phyloP scores from a whole-genome alignment of 2,113 vertebrate genomes.

The Myotis lucifugus region DNA sequence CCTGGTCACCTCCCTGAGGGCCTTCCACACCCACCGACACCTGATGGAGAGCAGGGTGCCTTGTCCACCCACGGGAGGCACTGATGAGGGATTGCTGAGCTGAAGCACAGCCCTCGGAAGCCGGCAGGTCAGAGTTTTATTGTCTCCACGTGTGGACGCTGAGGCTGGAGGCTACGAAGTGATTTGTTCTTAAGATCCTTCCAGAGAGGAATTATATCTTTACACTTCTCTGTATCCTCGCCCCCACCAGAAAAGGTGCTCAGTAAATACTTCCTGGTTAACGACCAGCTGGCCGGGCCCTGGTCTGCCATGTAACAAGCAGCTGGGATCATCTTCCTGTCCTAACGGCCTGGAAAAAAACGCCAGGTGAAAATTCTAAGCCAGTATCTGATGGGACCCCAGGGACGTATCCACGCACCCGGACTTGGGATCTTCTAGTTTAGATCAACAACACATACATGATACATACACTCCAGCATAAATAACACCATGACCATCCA shows the following conservation, averaged over 20 bases:
- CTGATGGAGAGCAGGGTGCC: no score
- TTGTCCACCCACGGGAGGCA: background rate
- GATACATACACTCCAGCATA: background rate
- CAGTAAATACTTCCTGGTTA: background rate
- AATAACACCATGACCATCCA: no score
- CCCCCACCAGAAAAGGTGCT: background rate
- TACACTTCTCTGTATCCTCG: background rate
- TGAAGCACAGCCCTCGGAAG: accelerated
- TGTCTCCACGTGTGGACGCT: accelerated
- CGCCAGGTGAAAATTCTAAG: background rate
- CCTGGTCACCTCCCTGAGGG: background rate
- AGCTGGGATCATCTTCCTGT: background rate
- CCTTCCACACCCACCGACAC: no score
- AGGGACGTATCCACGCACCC: background rate
- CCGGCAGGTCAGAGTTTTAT: background rate
- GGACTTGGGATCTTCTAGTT: background rate
- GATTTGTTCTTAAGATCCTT: background rate
- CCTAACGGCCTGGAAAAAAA: background rate
- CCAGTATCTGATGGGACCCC: background rate
- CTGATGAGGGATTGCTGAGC: no score
- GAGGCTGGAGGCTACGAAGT: no score
- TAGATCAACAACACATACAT: background rate
- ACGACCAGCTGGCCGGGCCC: no score
- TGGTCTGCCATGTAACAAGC: background rate
- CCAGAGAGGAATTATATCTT: background rate